Base-by-base conservation (phyloP, 2,797 vertebrate genomes). In the Aplochiton taeniatus region DNA sequence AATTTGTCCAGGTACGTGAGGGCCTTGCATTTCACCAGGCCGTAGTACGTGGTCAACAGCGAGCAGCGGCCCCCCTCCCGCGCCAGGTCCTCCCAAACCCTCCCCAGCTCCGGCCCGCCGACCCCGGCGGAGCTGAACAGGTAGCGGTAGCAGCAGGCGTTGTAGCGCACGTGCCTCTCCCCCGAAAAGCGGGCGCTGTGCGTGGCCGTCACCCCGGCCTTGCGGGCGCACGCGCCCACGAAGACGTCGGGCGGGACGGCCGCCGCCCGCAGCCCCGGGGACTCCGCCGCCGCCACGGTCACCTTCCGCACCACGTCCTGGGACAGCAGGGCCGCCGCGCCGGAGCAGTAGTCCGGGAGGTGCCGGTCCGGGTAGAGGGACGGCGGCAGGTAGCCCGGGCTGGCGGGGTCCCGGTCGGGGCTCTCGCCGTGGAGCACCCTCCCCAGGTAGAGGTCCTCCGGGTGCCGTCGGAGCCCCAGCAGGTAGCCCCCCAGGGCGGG, bases 131-230 rank as follows among this genome's bases (percentile, higher is more conserved):
- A 96, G 77, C 91, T 95, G 87, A 98, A 98, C 72, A 97, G 90
- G 70, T 96, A 95, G 69, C 85, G 90, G 60, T 96, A 98, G 87
- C 97, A 99, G 88, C 96, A 98, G 56, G 88, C 82, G n/a, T 97
- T 96, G 83, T 96, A 98, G 54, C 86, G 91, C 70, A 98, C 80
- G 58, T 94, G 95, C 18, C 81, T 93, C 1, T 85, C 84, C 58
- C 96, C 97, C 0, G 95, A 93, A 66, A 98, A 98, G 0, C 94
- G 91, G 69, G 94, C 92, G 63, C 94, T 98, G 81, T 98, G 97
- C 3, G 83, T 90, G 20, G 96, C 93, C 4, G 73, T 70, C 54
- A 98, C 78, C 0, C 95, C 95, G 0, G 94, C 88, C 16, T 75
- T 91, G 4, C 88, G 88, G 8, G 94, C 93, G 66, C 95, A 97